Evolutionary conservation across 2,888 invertebrate species (phyloP), one percentile per base, ranked within the genome.

Genomic region (Drosophila hamatofila): DNA sequence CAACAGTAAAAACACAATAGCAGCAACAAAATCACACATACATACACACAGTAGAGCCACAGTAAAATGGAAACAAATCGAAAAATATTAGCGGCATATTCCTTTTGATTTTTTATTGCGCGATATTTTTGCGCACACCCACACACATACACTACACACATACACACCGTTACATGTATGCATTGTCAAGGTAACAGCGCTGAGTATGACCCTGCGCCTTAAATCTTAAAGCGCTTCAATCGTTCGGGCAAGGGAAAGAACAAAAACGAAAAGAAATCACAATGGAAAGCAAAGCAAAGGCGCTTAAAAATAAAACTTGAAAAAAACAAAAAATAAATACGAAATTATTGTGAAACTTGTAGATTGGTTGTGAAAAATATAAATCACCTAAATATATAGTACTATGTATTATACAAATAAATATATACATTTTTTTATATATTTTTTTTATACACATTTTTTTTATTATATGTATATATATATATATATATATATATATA

Each of bases 81-180:
- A 77, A 76, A 77, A 67, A 87, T 84, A 87, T 87, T 83, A 84
- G 76, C 82, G 69, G 71, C 76, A 77, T 88, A 75, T 83, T 82
- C 63, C 67, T 69, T 87, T 87, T 87, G 76, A 85, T 82, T 88
- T 86, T 83, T 84, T 87, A 76, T 83, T 87, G 80, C 68, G 63
- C 75, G 57, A 62, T 67, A 52, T 64, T 71, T 56, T 57, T 30
- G 18, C 37, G 25, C 23, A 57, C 41, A 60, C 48, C 49, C 48
- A 46, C 56, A 27, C 33, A 55, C 33, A 35, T 44, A 11, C 35
- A 51, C 71, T 35, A 51, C 52, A 12, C 49, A 49, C 35, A 25
- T 30, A 57, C 33, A 27, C 55, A 0, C 18, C 9, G 12, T 21
- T 27, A 16, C 55, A n/a, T 23, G 21, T 16, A 21, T 25, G 21